phyloP scores from a whole-genome alignment of 2,888 invertebrate genomes.

The Ectobius pallidus region DNA sequence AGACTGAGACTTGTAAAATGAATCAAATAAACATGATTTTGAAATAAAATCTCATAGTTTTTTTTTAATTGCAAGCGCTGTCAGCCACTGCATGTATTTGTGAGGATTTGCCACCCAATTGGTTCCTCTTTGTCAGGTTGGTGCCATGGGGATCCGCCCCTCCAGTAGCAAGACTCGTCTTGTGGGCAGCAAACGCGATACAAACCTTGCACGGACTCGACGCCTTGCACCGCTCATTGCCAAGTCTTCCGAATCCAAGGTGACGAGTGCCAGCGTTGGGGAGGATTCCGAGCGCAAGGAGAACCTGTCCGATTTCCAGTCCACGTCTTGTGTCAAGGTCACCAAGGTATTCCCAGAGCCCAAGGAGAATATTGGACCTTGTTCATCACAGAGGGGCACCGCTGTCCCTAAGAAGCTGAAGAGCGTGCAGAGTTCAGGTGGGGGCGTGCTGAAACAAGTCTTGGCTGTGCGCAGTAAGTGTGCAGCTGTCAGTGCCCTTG shows the following conservation, averaged over 20 bases:
- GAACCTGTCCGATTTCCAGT: slow-evolving; percentile 32
- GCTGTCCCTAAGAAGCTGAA: slow-evolving; percentile 30
- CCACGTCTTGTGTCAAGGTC: slow-evolving; percentile 18
- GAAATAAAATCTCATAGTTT: too few species aligned
- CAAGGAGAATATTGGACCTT: slow-evolving; percentile 39
- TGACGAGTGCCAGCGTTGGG: neutral
- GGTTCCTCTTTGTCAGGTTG: slow-evolving; percentile 31
- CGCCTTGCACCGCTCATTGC: slow-evolving; percentile 29
- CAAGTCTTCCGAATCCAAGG: slow-evolving; percentile 5
- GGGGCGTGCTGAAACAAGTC: slow-evolving; percentile 37
- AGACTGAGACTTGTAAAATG: too few species aligned
- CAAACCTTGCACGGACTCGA: slow-evolving; percentile 8
- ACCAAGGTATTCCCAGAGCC: slow-evolving; percentile 32
- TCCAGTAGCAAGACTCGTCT: slow-evolving; percentile 6
- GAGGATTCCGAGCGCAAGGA: slow-evolving; percentile 38
- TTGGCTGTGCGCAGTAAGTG: slow-evolving; percentile 36
- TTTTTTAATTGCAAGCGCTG: too few species aligned
- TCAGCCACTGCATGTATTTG: too few species aligned
- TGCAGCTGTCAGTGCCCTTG: slow-evolving; percentile 30
- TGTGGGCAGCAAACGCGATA: neutral
- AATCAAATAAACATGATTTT: too few species aligned
- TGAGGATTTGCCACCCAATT: slow-evolving; percentile 2
- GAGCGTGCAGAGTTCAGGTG: slow-evolving; percentile 7
- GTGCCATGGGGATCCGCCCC: neutral
- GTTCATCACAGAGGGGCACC: slow-evolving; percentile 32